Percentiles rank a stretch among this genome's conserved stretches.
Evolutionary conservation across 2,888 invertebrate genomes (phyloP).

Genomic region (Oscheius sp.): DNA sequence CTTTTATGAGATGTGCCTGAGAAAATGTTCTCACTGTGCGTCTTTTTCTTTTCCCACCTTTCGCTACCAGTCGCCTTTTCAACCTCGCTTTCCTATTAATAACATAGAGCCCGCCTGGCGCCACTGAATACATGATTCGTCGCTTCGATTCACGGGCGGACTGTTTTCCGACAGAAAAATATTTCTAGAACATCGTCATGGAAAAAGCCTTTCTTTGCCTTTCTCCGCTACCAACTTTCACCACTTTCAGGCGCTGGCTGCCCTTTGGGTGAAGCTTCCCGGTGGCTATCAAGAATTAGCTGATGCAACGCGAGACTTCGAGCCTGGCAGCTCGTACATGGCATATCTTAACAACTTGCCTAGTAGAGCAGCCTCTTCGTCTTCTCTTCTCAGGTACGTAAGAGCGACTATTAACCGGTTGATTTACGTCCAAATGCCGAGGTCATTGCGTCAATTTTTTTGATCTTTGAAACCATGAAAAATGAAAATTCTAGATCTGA

Average conservation of each 20-base stretch:
- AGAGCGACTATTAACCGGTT: neutral
- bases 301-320: conserved; percentile 72
- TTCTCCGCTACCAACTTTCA: neutral
- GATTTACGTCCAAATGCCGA: neutral
- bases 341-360: conserved; percentile 74
- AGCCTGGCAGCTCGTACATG: conserved; percentile 74
- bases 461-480: neutral
- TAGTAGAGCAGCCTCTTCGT: conserved; percentile 63
- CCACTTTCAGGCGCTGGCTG: conserved; percentile 61
- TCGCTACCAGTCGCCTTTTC: neutral
- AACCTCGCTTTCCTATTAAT: neutral
- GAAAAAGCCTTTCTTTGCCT: neutral
- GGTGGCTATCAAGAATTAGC: conserved; percentile 71
- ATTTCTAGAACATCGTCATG: too few relatives aligned
- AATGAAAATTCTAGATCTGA: conserved; percentile 42
- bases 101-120: neutral
- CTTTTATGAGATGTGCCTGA: neutral
- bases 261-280: conserved; percentile 63
- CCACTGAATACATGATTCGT: conserved; percentile 1
- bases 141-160: neutral
- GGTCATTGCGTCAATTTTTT: conserved; percentile 1
- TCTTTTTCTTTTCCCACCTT: neutral
- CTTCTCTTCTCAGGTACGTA: conserved; percentile 44
- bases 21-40: neutral
- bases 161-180: too few relatives aligned